Percentiles rank a stretch among this genome's conserved stretches.
Conservation (phyloP, 2,797 vertebrate species). For the Anguilla megastoma region DNA sequence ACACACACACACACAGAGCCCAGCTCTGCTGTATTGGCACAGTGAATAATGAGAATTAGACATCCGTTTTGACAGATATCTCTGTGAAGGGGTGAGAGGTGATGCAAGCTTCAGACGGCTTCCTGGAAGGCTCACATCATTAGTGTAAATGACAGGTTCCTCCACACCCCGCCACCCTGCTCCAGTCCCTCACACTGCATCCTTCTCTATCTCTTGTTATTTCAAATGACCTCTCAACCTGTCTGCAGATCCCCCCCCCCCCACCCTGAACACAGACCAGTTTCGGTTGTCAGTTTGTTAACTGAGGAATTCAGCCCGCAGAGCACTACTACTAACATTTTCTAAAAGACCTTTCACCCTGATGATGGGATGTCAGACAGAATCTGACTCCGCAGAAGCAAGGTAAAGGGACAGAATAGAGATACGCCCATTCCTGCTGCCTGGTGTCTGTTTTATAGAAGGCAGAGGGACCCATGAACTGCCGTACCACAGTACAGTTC, state of each 20-base stretch:
- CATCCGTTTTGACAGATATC: slow-evolving; percentile 19
- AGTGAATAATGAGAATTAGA: neutral
- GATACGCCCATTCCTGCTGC: neutral
- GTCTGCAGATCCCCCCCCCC: neutral
- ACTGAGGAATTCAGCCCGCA: neutral
- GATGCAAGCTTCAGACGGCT: slow-evolving; percentile 11
- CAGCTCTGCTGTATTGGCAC: neutral
- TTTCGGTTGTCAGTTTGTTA: neutral
- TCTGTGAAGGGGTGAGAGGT: neutral
- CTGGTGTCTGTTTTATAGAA: neutral
- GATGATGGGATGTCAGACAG: neutral
- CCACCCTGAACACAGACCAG: neutral
- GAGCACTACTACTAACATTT: neutral
- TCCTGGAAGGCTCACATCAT: neutral
- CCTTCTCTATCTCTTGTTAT: neutral
- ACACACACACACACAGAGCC: neutral
- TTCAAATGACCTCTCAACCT: neutral
- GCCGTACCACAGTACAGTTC: neutral
- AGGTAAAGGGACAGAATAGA: neutral
- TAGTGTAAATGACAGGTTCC: slow-evolving; percentile 5
- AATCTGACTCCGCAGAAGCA: neutral
- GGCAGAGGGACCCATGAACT: neutral
- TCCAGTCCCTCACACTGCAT: neutral
- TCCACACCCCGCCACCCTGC: neutral
- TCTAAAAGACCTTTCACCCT: neutral